phyloP scores from a whole-genome alignment of 2,888 invertebrate genomes.

The Rutpela maculata region DNA sequence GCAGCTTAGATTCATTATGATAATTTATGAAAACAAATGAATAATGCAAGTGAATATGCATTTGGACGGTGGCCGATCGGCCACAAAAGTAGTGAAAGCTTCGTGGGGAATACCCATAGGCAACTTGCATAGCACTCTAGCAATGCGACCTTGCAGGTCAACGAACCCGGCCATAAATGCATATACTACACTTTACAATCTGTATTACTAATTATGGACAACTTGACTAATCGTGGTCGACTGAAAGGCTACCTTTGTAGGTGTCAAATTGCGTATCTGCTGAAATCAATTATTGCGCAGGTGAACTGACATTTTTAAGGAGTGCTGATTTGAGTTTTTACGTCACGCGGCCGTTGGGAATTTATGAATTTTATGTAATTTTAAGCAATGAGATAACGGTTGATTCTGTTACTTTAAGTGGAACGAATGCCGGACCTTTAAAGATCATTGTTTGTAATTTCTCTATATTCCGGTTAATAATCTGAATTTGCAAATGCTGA shows the following conservation, averaged over 20 bases:
- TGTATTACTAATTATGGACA: slow-evolving; percentile 17
- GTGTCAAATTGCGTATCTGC: neutral
- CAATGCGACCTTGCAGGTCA: slow-evolving; percentile 39
- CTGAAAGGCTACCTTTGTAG: slow-evolving; percentile 4
- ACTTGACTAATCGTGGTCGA: slow-evolving; percentile 1
- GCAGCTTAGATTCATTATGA: slow-evolving; percentile 25
- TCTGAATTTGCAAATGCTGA: too few species aligned
- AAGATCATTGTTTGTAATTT: too few species aligned
- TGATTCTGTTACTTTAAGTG: neutral
- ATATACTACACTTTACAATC: slow-evolving; percentile 28
- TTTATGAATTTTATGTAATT: neutral
- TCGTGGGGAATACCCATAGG: slow-evolving; percentile 36
- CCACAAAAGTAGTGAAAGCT: slow-evolving; percentile 40
- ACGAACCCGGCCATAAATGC: slow-evolving; percentile 28
- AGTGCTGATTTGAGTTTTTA: neutral
- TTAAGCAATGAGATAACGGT: neutral
- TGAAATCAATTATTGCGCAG: neutral
- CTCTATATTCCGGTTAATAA: too few species aligned
- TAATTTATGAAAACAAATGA: slow-evolving; percentile 32
- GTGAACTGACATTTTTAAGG: neutral
- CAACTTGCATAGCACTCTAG: slow-evolving; percentile 32
- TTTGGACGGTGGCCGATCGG: slow-evolving; percentile 31
- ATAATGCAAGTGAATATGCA: slow-evolving; percentile 31
- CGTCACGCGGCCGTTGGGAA: neutral
- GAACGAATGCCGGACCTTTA: neutral